Base-by-base conservation (phyloP, 2,888 invertebrate genomes). In the Willowsia nigromaculata region DNA sequence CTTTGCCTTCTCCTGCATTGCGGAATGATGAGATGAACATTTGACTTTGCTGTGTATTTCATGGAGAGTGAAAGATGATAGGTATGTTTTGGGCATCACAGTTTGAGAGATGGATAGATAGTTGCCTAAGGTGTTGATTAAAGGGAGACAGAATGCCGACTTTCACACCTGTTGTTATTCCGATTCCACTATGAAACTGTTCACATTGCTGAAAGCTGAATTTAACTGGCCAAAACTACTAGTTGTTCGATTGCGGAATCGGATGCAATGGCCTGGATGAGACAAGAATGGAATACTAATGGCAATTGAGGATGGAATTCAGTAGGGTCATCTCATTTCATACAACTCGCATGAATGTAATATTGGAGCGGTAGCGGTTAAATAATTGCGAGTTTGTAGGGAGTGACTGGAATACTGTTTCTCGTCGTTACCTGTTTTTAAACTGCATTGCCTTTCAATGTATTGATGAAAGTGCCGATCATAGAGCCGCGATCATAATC, bases 51-150 rank as follows among this genome's bases (percentile, higher is more conserved):
- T 88, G 91, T 90, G 91, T 71, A 37, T 68, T 68, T 22, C 18
- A 7, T 62, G 62, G 2, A 37, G 47, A n/a, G 53, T 71, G 30
- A 15, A 71, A 71, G 71, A 76, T 47, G 74, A 47, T 76, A 59
- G 25, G 47, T 25, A 62, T 68, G n/a, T 68, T 68, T 68, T 68
- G 68, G 68, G 74, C 74, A 74, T 43, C 50, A 15, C 74, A 74
- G 47, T 47, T 47, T 71, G 33, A 81, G 80, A 74, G 82, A 87
- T 87, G 87, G 81, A 87, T 91, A 90, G 90, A 91, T 90, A 76
- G 90, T 90, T 90, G 92, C 92, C 92, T 89, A 85, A 92, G 92
- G 92, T 92, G 92, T 92, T 92, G 92, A 92, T 92, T 92, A 92
- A 92, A 92, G 92, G 91, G 91, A 90, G 89, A 91, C 91, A 88